These are phyloP conservation scores for Coregonus sp. DNA, from an alignment of 2,797 vertebrate genomes.

Conservation along the genomic window DNA sequence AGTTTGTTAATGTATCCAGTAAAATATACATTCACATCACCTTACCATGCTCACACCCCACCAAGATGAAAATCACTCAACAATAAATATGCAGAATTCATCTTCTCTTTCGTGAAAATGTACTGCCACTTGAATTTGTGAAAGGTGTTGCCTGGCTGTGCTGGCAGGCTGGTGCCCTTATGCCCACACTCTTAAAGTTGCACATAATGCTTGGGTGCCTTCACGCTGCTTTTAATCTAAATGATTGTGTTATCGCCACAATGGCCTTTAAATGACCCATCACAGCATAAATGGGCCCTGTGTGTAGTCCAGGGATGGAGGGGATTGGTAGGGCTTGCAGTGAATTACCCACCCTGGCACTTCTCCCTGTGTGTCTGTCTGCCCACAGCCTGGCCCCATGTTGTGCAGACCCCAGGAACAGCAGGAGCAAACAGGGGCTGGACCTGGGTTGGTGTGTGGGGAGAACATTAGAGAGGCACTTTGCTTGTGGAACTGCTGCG, in stretches of 20 bases:
- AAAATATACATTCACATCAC: neutral
- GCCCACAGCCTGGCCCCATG: conserved; percentile 18
- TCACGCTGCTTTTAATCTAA: conserved; percentile 21
- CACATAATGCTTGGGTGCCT: conserved; percentile 12
- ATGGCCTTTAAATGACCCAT: conserved; percentile 29
- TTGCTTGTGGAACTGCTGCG: conserved; percentile 55
- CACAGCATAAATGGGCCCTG: conserved; percentile 47
- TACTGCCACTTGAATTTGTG: neutral
- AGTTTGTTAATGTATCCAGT: too few species aligned
- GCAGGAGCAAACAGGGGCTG: conserved; percentile 43
- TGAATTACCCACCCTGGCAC: conserved; percentile 28
- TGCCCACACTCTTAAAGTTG: conserved; percentile 9
- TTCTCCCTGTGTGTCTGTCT: conserved; percentile 43
- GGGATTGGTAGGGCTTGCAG: conserved; percentile 14
- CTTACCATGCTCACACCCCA: neutral
- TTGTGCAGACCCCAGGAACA: conserved; percentile 44
- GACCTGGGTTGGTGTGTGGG: conserved; percentile 18
- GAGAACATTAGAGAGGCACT: conserved; percentile 54
- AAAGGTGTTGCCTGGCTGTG: neutral
- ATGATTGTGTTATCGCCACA: conserved; percentile 25
- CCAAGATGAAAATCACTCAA: conserved; percentile 3
- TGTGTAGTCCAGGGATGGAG: conserved; percentile 31
- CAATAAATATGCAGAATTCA: conserved; percentile 5
- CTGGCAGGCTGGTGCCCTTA: neutral
- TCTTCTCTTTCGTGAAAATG: neutral